Evolutionary conservation across 1,140 invertebrate genomes (phyloP), one percentile per base, ranked within the genome.

Genomic region (Caerostris extrusa): DNA sequence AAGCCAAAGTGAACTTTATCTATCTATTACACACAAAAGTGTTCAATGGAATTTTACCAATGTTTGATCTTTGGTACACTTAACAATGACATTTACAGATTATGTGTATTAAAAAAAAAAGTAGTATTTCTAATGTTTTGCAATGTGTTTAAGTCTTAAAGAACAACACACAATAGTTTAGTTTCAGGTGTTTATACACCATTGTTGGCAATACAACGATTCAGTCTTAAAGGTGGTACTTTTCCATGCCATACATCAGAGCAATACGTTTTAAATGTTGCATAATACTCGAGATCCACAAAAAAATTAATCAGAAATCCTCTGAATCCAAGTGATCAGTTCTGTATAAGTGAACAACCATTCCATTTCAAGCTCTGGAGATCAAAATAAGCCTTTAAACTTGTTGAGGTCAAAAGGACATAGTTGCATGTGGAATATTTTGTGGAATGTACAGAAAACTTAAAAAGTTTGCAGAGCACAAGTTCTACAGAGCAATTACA

Each of bases 1-100:
- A 0, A 12, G 2, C 3, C 10, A 50, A 12, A 12, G 34, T 77
- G 71, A 50, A 53, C 53, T 50, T 50, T 12, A 3, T 5, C 34
- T 12, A 50, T 53, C 53, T 34, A 34, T 34, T 34, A 34, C 71
- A 77, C n/a, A 77, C 3, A 77, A 77, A 77, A 50, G 34, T 5
- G 50, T 67, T 5, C 61, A 67, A n/a, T 5, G 61, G 61, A 5
- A 50, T 12, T 77, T 77, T 34, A 50, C 7, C 7, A 5, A 12
- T 3, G 53, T 77, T 77, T 77, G 71, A 77, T 77, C 71, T 77
- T 77, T 77, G 71, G 71, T 77, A 77, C 71, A 77, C 71, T 50
- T 69, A 19, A 64, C 3, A 7, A 71, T 12, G 8, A 77, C 71
- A 77, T 50, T 50, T 50, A 12, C 34, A 50, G 5, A 12, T 50